Conservation (phyloP, 1,140 invertebrate genomes). For the Drosophila repletoides region DNA sequence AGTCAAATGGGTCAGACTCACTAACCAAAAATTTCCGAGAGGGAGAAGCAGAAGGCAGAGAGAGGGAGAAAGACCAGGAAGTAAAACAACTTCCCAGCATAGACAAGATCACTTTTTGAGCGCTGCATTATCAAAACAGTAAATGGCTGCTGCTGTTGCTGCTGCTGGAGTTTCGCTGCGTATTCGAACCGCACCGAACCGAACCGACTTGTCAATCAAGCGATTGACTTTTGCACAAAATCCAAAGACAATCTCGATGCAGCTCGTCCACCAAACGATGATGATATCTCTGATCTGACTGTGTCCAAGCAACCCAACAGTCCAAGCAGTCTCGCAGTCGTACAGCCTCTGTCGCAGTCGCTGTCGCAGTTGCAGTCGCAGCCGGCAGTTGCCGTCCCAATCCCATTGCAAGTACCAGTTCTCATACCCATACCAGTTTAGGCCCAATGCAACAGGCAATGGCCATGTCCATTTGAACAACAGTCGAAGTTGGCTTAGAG, state of each 20-base stretch:
- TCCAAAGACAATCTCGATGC: constrained; percentile 71
- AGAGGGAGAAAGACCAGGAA: constrained; percentile 48
- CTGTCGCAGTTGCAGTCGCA: not conserved
- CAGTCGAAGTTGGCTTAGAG: constrained; percentile 7
- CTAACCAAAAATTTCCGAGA: not conserved
- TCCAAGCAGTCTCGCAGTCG: not conserved
- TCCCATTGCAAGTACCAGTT: constrained; percentile 6
- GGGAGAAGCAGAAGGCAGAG: constrained; percentile 9
- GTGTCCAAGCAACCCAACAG: constrained; percentile 20
- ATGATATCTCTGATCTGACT: constrained; percentile 60
- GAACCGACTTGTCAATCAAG: constrained; percentile 73
- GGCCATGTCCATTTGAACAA: constrained; percentile 29
- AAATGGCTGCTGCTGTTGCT: constrained; percentile 26
- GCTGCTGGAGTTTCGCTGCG: constrained; percentile 13
- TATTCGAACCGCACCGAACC: constrained; percentile 2
- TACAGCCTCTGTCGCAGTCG: not conserved
- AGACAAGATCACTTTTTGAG: constrained; percentile 53
- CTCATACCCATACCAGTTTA: constrained; percentile 7
- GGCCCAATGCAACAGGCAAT: constrained; percentile 2
- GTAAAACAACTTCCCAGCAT: constrained; percentile 50
- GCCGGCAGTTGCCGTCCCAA: not conserved
- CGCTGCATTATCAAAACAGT: constrained; percentile 57
- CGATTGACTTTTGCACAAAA: constrained; percentile 76
- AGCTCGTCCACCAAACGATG: constrained; percentile 50
- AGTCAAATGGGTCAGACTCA: constrained; percentile 45